Evolutionary conservation across 2,797 vertebrate genomes (phyloP).

Genomic region (Coregonus sp.): DNA sequence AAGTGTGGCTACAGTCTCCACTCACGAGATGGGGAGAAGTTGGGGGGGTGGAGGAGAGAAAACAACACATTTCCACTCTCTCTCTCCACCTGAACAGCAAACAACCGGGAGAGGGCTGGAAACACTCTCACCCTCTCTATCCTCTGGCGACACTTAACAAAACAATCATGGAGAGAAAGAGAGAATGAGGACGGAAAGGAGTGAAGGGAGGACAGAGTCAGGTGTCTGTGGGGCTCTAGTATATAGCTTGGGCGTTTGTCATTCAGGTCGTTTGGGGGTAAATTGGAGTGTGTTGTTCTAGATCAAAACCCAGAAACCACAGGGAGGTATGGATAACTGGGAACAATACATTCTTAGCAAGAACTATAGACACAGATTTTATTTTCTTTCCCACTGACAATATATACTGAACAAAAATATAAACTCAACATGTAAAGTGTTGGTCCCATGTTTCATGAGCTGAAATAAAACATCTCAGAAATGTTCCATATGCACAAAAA

Average conservation of each 20-base stretch:
- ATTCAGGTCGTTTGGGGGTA: constrained; percentile 8
- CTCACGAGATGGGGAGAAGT: constrained; percentile 23
- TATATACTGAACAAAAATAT: background rate
- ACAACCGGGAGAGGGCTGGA: constrained; percentile 12
- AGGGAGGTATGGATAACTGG: background rate
- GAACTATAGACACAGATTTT: background rate
- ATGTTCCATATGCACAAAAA: no score
- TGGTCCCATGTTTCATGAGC: no score
- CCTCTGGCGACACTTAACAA: constrained; percentile 28
- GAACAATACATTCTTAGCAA: background rate
- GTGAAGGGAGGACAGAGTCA: background rate
- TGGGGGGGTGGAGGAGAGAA: constrained; percentile 6
- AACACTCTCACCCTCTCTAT: constrained; percentile 15
- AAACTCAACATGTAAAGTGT: no score
- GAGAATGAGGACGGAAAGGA: background rate
- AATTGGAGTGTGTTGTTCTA: background rate
- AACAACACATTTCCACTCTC: constrained; percentile 25
- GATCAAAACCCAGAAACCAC: background rate
- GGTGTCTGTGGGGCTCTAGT: background rate
- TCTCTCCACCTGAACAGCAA: constrained; percentile 33
- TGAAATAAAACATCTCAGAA: no score
- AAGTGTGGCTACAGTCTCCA: constrained; percentile 46
- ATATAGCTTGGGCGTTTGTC: background rate
- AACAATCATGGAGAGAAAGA: constrained; percentile 16
- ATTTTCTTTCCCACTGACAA: background rate